phyloP scores from a whole-genome alignment of 2,888 invertebrate species.

The Anorthoa munda region DNA sequence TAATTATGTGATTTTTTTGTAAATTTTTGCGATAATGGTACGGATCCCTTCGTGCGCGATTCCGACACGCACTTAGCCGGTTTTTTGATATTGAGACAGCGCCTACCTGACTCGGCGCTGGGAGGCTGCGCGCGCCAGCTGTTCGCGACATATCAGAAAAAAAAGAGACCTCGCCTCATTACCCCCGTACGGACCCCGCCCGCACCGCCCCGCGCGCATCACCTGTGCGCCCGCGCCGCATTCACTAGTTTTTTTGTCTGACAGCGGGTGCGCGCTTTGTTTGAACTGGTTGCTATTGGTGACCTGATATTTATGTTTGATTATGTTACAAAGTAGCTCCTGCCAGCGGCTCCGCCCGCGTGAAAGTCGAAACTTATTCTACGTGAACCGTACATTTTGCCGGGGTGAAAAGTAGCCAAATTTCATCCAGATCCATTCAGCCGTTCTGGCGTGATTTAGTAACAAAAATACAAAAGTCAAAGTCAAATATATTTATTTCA shows the following conservation, averaged over 20 bases:
- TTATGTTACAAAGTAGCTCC: neutral
- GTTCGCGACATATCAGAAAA: conserved; percentile 56
- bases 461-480: too few species aligned
- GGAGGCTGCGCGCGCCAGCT: conserved; percentile 68
- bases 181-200: conserved; percentile 17
- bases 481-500: too few species aligned
- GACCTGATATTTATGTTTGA: conserved; percentile 8
- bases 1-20: too few species aligned
- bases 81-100: too few species aligned
- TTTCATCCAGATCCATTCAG: too few species aligned
- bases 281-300: conserved; percentile 3
- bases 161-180: conserved; percentile 60
- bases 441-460: too few species aligned
- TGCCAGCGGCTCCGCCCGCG: neutral
- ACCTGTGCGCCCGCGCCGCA: conserved; percentile 41
- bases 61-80: too few species aligned
- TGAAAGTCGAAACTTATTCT: too few species aligned
- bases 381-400: too few species aligned
- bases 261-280: conserved; percentile 20
- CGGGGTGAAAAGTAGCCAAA: too few species aligned
- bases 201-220: conserved; percentile 27
- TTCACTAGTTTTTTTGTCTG: neutral
- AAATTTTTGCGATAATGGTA: too few species aligned
- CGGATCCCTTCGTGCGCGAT: too few species aligned
- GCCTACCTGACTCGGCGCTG: conserved; percentile 3